Evolutionary conservation across 2,113 vertebrate species (phyloP).

Genomic region (Hymenochirus boettgeri): DNA sequence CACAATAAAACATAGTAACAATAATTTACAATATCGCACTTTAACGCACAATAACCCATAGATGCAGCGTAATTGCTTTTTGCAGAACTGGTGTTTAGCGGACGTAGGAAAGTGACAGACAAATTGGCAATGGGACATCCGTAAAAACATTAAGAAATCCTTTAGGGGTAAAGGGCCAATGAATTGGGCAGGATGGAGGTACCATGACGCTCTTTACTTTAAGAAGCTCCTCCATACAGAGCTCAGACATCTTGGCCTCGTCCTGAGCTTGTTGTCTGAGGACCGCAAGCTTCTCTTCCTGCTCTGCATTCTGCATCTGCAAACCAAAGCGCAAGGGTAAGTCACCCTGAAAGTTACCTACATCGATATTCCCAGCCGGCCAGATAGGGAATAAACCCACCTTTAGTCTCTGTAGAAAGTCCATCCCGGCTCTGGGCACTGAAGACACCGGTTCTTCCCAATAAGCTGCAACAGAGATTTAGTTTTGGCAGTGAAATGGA

Average conservation of each 20-base stretch:
- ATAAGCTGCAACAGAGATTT: neutral
- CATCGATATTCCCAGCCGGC: neutral
- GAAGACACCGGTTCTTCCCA: neutral
- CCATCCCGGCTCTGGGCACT: neutral
- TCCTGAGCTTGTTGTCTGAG: slow-evolving; percentile 45
- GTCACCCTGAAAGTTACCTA: neutral
- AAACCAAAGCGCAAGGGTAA: neutral
- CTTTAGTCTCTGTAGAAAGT: neutral
- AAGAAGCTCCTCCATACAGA: slow-evolving; percentile 43
- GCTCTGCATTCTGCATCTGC: slow-evolving; percentile 31
- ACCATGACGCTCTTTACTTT: slow-evolving; percentile 8
- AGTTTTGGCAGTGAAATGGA: too few relatives aligned
- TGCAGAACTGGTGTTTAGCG: too few relatives aligned
- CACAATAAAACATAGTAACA: too few relatives aligned
- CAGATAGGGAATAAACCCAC: neutral
- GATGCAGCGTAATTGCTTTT: too few relatives aligned
- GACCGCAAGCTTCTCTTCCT: slow-evolving; percentile 36
- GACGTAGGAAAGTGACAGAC: too few relatives aligned
- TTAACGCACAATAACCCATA: too few relatives aligned
- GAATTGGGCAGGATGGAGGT: neutral
- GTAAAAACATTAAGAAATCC: too few relatives aligned
- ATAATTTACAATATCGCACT: too few relatives aligned
- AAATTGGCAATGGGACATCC: too few relatives aligned
- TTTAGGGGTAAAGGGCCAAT: too few relatives aligned
- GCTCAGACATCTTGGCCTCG: slow-evolving; percentile 51